Evolutionary conservation across 2,888 invertebrate species (phyloP).

Genomic region (Hypena proboscidalis): DNA sequence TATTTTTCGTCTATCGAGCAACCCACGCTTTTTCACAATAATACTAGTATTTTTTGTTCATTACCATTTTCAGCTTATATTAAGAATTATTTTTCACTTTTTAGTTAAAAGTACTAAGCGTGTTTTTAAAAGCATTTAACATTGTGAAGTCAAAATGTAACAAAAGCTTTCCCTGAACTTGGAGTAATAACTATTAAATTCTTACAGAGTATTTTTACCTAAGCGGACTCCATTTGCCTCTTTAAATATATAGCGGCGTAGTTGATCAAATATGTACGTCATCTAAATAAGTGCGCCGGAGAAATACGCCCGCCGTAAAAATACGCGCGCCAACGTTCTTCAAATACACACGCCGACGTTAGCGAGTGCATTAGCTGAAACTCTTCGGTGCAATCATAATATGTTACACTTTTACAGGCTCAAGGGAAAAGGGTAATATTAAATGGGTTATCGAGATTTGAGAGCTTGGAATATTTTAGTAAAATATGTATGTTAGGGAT

Average conservation of each 20-base stretch:
- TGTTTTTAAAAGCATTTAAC: no score
- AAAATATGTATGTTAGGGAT: background rate
- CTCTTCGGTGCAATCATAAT: constrained; percentile 26
- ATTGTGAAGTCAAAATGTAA: no score
- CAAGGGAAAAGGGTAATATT: constrained; percentile 12
- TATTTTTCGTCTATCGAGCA: no score
- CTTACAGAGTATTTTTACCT: constrained; percentile 3
- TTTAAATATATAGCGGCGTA: constrained; percentile 21
- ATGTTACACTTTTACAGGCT: constrained; percentile 27
- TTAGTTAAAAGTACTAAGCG: no score
- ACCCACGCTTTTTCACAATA: no score
- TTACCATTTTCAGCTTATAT: no score
- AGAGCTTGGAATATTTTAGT: background rate
- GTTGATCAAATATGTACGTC: constrained; percentile 39
- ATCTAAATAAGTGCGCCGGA: no score
- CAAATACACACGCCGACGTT: background rate
- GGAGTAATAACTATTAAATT: constrained; percentile 12
- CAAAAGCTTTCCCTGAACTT: background rate
- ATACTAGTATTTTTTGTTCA: no score
- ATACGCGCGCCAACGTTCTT: no score
- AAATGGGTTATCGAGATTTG: constrained; percentile 2
- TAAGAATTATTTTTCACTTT: no score
- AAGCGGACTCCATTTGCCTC: constrained; percentile 9
- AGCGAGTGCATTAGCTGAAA: constrained; percentile 45
- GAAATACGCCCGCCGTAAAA: no score